A percentile compares a stretch with the other conserved stretches of the same genome.
Conservation (phyloP, 2,113 vertebrate species). For the Nipponia nippon region DNA sequence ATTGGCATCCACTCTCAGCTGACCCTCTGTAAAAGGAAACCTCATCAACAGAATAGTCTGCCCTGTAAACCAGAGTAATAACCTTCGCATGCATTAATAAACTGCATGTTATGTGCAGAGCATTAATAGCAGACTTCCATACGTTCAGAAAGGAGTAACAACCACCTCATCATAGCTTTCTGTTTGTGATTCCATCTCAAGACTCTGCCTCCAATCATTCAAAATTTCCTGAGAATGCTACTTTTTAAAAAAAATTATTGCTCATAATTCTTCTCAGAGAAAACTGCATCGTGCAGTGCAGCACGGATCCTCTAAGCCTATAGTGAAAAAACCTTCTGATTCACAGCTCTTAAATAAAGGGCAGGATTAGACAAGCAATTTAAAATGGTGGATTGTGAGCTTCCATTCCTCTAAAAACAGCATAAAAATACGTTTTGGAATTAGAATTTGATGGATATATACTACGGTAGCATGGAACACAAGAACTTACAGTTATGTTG, state of each 20-base stretch:
- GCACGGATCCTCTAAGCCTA: neutral
- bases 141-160: neutral
- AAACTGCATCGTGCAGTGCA: neutral
- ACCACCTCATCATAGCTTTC: neutral
- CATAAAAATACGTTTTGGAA: neutral
- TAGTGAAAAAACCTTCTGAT: neutral
- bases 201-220: neutral
- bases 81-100: neutral
- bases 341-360: neutral
- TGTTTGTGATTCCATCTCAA: neutral
- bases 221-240: neutral
- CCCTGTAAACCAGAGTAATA: neutral
- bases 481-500: slow-evolving; percentile 9
- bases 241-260: neutral
- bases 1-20: slow-evolving; percentile 96
- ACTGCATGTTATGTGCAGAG: neutral
- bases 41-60: neutral
- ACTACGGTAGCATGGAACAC: neutral
- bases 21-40: slow-evolving; percentile 81
- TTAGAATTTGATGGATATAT: neutral
- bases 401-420: neutral
- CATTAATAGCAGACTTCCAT: neutral
- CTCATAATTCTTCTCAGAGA: neutral
- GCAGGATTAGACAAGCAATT: slow-evolving; percentile 6
- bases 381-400: neutral